phyloP scores from a whole-genome alignment of 2,797 vertebrate genomes.

The Phrynocephalus guinanensis region DNA sequence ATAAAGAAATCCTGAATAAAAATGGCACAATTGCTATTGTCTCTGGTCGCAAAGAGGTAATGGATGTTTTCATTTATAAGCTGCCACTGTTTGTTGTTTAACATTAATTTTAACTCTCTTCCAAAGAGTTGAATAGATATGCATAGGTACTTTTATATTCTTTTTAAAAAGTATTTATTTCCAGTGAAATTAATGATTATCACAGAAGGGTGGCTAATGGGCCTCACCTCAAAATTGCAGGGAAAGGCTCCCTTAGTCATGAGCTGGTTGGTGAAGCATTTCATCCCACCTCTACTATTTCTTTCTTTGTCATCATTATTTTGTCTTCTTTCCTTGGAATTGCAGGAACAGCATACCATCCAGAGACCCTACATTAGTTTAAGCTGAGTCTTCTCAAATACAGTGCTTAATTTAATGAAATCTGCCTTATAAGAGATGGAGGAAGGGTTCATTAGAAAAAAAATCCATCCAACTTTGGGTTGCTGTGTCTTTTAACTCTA shows the following conservation, averaged over 20 bases:
- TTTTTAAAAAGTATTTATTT: not conserved
- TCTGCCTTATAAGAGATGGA: slow-evolving; percentile 26
- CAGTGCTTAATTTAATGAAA: slow-evolving; percentile 2
- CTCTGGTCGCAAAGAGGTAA: slow-evolving; percentile 22
- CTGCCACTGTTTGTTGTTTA: not conserved
- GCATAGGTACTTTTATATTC: not conserved
- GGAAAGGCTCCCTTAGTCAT: no score
- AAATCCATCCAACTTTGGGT: not conserved
- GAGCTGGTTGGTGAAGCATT: no score
- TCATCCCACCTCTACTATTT: not conserved
- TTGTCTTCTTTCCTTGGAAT: not conserved
- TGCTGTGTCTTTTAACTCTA: slow-evolving; percentile 14
- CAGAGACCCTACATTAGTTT: not conserved
- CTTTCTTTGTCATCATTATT: not conserved
- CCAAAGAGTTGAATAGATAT: not conserved
- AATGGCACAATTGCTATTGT: slow-evolving; percentile 36
- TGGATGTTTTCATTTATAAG: not conserved
- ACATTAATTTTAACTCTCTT: not conserved
- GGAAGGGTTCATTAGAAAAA: not conserved
- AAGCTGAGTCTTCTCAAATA: not conserved
- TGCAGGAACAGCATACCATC: not conserved
- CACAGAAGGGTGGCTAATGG: not conserved
- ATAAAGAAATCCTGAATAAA: slow-evolving; percentile 33
- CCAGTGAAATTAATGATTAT: no score
- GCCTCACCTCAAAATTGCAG: no score